Evolutionary conservation across 2,113 vertebrate species (phyloP).

Genomic region (Carassius carassius): DNA sequence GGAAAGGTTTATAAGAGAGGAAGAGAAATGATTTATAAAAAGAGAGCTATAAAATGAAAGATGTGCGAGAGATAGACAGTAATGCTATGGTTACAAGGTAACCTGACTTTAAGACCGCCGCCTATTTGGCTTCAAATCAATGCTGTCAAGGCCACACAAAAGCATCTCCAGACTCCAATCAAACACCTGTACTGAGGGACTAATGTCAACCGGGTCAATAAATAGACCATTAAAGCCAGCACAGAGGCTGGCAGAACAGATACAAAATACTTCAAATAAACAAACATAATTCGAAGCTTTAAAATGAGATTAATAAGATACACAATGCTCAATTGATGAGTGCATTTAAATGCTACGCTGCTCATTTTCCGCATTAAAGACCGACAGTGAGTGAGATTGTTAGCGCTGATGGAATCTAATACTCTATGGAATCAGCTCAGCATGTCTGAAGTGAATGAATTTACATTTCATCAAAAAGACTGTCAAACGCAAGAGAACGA

Average conservation of each 20-base stretch:
- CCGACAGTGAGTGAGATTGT: background rate
- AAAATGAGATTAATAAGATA: background rate
- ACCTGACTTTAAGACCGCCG: background rate
- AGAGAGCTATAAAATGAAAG: background rate
- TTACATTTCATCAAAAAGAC: slow-evolving; percentile 33
- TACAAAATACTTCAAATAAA: background rate
- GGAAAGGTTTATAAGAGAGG: background rate
- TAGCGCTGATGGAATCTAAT: slow-evolving; percentile 28
- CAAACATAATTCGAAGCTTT: background rate
- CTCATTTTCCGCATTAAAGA: background rate
- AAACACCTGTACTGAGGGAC: background rate
- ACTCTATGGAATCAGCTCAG: slow-evolving; percentile 2
- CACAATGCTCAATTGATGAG: background rate
- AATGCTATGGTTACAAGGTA: background rate
- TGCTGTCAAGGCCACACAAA: slow-evolving; percentile 18
- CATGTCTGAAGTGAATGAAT: slow-evolving; percentile 24
- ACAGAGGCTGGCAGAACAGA: background rate
- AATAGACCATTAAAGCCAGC: slow-evolving; percentile 16
- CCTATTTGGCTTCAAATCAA: background rate
- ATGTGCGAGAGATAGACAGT: background rate
- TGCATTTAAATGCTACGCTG: background rate
- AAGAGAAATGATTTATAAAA: background rate
- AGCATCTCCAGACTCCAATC: background rate
- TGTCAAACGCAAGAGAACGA: background rate
- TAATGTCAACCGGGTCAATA: background rate